Evolutionary conservation across 2,113 vertebrate species (phyloP).

Genomic region (Pelodiscus sinensis): DNA sequence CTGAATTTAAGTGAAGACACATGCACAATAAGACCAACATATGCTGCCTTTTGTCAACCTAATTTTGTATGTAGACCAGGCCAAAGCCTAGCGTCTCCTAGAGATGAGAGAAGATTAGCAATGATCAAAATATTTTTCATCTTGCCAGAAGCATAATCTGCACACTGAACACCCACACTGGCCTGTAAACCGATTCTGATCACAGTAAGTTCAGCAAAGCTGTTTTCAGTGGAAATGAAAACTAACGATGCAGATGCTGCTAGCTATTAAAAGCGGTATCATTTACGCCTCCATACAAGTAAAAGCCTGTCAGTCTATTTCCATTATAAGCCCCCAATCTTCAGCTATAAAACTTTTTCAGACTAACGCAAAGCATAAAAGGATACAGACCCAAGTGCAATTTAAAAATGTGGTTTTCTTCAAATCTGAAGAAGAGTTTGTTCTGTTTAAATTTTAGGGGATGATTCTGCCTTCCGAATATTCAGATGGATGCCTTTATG

Average conservation of each 20-base stretch:
- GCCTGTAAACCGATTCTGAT: background rate
- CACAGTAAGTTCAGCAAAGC: background rate
- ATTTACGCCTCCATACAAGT: background rate
- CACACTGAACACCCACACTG: accelerated
- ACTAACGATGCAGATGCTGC: background rate
- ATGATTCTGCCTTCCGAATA: background rate
- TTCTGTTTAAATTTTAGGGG: background rate
- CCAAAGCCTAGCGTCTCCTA: accelerated
- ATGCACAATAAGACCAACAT: background rate
- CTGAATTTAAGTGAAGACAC: background rate
- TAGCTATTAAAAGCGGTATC: background rate
- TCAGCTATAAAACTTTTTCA: background rate
- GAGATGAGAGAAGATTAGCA: accelerated
- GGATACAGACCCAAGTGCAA: accelerated
- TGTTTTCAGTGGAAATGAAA: accelerated
- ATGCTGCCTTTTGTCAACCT: background rate
- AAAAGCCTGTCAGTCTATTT: background rate
- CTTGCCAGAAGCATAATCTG: background rate
- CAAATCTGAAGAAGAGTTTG: accelerated
- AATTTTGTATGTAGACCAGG: background rate
- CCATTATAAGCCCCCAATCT: background rate
- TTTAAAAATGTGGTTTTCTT: background rate
- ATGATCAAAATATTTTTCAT: background rate
- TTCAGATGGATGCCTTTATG: background rate
- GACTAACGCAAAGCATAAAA: background rate